Percentiles rank a stretch among this genome's conserved stretches.
Evolutionary conservation across 2,797 vertebrate species (phyloP).

Genomic region (Tapirus indicus): DNA sequence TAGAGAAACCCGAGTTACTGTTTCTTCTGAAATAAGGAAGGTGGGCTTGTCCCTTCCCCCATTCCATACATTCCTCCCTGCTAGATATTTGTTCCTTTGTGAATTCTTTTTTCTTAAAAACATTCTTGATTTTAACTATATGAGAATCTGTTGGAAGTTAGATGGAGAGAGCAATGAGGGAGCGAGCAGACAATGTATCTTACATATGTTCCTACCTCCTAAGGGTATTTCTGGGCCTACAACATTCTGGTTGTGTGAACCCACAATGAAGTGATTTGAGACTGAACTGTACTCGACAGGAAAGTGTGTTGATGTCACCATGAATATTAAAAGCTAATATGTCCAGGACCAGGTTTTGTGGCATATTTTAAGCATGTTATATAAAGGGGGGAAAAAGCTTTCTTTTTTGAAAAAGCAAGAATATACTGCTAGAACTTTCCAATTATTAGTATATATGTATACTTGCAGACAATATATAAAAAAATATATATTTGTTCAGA

Average conservation of each 20-base stretch:
- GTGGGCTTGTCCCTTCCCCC: background rate
- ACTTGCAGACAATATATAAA: background rate
- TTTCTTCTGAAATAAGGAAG: background rate
- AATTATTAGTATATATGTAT: background rate
- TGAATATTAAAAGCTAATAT: background rate
- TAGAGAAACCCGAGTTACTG: background rate
- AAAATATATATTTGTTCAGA: background rate
- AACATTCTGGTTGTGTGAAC: conserved; percentile 38
- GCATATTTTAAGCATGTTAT: background rate
- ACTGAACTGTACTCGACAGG: background rate
- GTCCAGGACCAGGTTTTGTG: background rate
- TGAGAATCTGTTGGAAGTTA: background rate
- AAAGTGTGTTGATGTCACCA: background rate
- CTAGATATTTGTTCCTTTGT: background rate
- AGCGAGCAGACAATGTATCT: background rate
- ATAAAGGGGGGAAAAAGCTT: background rate
- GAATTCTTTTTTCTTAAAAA: conserved; percentile 31
- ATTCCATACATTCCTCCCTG: background rate
- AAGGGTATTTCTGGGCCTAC: background rate
- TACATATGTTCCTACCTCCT: background rate
- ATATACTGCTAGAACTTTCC: background rate
- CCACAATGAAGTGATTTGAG: background rate
- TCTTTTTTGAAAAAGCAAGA: conserved; percentile 31
- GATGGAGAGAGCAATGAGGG: background rate
- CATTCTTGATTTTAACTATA: background rate